A percentile compares a stretch with the other conserved stretches of the same genome.
Conservation (phyloP, 1,140 invertebrate genomes). For the Trichonephila clavata region DNA sequence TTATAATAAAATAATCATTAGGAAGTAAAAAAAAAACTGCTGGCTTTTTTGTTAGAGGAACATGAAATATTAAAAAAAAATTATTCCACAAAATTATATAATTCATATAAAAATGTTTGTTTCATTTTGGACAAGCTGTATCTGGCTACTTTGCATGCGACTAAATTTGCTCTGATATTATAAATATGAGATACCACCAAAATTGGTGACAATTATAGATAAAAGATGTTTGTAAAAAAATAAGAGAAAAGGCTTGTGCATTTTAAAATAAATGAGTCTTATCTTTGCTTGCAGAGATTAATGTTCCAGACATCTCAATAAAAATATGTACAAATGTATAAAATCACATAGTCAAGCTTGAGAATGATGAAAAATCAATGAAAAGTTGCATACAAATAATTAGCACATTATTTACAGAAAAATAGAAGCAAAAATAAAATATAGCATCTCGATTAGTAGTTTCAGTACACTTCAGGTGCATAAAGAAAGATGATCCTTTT, state of each 20-base stretch:
- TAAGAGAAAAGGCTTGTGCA: conserved; percentile 10
- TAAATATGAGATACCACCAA: neutral
- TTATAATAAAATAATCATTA: too few species aligned
- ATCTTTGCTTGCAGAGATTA: neutral
- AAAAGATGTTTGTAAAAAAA: neutral
- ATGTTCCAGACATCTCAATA: neutral
- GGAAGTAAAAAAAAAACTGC: too few species aligned
- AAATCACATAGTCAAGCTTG: conserved; percentile 31
- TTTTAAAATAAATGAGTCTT: neutral
- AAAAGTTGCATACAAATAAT: conserved; percentile 9
- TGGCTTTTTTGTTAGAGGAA: too few species aligned
- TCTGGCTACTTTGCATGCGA: neutral
- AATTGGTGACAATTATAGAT: neutral
- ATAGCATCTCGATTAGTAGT: conserved; percentile 34
- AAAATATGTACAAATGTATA: conserved; percentile 48
- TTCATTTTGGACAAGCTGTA: neutral
- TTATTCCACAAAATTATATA: too few species aligned
- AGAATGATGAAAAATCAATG: neutral
- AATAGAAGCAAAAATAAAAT: conserved; percentile 61
- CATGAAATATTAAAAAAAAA: too few species aligned
- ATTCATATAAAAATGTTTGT: too few species aligned
- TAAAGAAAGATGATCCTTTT: neutral
- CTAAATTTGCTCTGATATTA: neutral
- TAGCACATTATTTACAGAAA: conserved; percentile 46
- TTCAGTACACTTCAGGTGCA: conserved; percentile 65